A percentile compares a stretch with the other conserved stretches of the same genome.
Conservation (phyloP, 2,888 invertebrate genomes). For the Neoaliturus tenellus region DNA sequence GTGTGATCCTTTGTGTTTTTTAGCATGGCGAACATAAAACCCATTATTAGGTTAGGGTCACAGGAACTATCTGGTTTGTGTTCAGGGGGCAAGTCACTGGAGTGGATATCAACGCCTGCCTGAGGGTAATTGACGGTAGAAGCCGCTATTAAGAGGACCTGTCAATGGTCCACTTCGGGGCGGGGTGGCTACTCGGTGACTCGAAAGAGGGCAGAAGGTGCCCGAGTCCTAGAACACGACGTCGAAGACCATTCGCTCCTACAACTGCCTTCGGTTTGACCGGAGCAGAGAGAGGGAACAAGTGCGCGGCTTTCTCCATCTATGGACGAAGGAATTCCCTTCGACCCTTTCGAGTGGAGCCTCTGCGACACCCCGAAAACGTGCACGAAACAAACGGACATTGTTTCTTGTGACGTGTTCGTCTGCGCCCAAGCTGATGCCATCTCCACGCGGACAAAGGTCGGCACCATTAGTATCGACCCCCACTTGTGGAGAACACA, state of each 20-base stretch:
- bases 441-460: not conserved
- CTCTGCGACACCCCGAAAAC: not conserved
- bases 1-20: no score
- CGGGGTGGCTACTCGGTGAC: not conserved
- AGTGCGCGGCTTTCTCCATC: not conserved
- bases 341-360: not conserved
- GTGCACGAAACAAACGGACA: not conserved
- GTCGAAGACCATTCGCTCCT: not conserved
- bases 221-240: not conserved
- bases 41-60: not conserved
- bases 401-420: not conserved
- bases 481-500: not conserved
- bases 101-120: no score
- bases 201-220: not conserved
- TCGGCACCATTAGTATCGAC: not conserved
- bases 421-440: not conserved
- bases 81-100: not conserved
- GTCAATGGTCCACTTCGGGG: not conserved
- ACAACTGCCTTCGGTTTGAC: not conserved
- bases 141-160: not conserved
- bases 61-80: not conserved
- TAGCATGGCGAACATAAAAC: not conserved
- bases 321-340: not conserved
- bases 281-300: not conserved
- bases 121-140: not conserved